Evolutionary conservation across 2,888 invertebrate genomes (phyloP).

Genomic region (Drosophila borealis): DNA sequence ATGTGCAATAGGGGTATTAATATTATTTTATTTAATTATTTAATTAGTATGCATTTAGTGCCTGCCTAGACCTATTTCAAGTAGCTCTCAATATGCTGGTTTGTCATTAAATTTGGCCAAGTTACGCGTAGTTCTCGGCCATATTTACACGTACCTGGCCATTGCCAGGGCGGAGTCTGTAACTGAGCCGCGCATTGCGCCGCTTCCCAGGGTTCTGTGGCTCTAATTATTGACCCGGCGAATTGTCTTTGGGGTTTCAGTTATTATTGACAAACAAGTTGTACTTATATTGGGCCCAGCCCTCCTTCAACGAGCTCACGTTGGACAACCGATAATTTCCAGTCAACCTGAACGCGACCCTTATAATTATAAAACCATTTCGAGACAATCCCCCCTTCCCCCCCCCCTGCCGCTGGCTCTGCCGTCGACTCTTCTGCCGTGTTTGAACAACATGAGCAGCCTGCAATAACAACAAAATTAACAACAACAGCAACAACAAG

Average conservation of each 20-base stretch:
- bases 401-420: neutral
- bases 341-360: conserved; percentile 67
- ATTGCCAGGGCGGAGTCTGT: neutral
- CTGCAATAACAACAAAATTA: conserved; percentile 36
- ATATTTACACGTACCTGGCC: neutral
- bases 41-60: no score
- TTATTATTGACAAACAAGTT: conserved; percentile 59
- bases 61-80: no score
- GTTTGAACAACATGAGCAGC: conserved; percentile 53
- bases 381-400: conserved; percentile 1
- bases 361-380: conserved; percentile 77
- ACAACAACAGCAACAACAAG: conserved; percentile 40
- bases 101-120: no score
- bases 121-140: neutral
- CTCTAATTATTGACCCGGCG: conserved; percentile 36
- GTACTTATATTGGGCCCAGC: conserved; percentile 45
- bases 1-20: no score
- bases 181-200: conserved; percentile 4
- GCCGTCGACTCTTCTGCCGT: conserved; percentile 10
- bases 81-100: no score
- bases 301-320: conserved; percentile 47
- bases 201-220: conserved; percentile 22
- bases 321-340: conserved; percentile 71
- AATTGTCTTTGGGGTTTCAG: conserved; percentile 37
- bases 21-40: no score